Evolutionary conservation across 2,797 vertebrate genomes (phyloP), one percentile per base, ranked within the genome.

Genomic region (Corythornis leucogaster): DNA sequence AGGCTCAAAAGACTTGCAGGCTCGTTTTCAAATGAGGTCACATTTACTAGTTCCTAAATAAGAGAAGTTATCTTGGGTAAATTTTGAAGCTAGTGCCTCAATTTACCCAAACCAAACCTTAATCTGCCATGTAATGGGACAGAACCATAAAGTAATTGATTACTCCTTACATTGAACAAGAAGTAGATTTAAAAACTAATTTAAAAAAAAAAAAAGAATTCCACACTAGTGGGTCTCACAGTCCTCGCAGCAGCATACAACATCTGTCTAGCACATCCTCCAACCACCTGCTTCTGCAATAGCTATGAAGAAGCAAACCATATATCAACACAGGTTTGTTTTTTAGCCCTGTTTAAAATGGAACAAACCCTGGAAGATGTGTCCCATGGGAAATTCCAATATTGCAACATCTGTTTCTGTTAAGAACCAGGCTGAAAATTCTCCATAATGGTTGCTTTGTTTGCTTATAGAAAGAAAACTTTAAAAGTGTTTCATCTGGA

Each of bases 351-450:
- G n/a, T 90, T 95, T 92, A 88, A 93, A 90, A 83, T 57, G 75
- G 71, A 92, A 67, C 31, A 90, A 89, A 64, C 20, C 9, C 17
- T 88, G 42, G 78, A 71, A 92, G 94, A 91, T 91, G 54, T 78
- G 62, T 90, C 91, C 68, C 80, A 21, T 48, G 83, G 68, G 93
- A 96, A 91, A 88, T 90, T 91, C 78, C 57, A 82, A 71, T 91
- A 77, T 85, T 91, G 68, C 50, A 88, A 80, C 94, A 94, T 96
- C 90, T 96, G 93, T 91, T 94, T 95, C 84, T 87, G 80, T 88
- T 90, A 89, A 89, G 71, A 89, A 69, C 64, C 26, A 66, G 54
- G 14, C 50, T 85, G 69, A 87, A 90, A 88, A 77, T 70, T 80
- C 76, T 82, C 63, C 35, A 8, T 68, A 89, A 59, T 25, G 14